Base-by-base conservation (phyloP, 2,888 invertebrate species). In the Ormia ochracea region DNA sequence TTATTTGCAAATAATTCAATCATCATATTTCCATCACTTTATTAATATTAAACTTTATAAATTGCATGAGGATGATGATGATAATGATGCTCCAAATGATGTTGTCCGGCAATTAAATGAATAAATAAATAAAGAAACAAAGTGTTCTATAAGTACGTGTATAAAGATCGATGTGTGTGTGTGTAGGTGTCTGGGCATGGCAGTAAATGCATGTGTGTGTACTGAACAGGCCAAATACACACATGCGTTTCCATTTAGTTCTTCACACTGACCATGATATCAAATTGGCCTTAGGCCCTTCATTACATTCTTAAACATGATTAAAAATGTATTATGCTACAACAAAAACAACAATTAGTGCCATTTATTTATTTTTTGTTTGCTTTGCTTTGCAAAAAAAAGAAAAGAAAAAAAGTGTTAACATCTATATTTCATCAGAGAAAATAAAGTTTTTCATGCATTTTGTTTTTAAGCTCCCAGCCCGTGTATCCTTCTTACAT, bases 1-100 rank as follows among this genome's bases (percentile, higher is more conserved):
- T 68, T 80, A 80, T 80, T 80, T 80, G 38, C 72, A 80, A 75
- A 72, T 76, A 80, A 80, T 80, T 80, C 72, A 80, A 80, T 80
- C 80, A 76, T 68, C 72, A 56, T 36, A 76, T 63, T 76, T 69
- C 17, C 54, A 76, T 69, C 75, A 76, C 69, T 76, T 69, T 68
- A 50, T 66, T 36, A 50, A 66, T 10, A 31, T 36, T 41, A 52
- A 61, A 33, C 23, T 61, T 50, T 31, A 41, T 61, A 31, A 31
- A 61, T 31, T 61, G 50, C 33, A 52, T 72, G 31, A 45, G 48
- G 68, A 68, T 43, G 31, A 45, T 58, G 68, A 68, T 43, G 54
- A 19, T 38, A 31, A 50, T 52, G 41, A 68, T 59, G 19, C n/a
- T 23, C 14, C 58, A 59, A 36, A 66, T 52, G 52, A 41, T 52